Conservation (phyloP, 1,140 invertebrate species). For the Ooceraea biroi region DNA sequence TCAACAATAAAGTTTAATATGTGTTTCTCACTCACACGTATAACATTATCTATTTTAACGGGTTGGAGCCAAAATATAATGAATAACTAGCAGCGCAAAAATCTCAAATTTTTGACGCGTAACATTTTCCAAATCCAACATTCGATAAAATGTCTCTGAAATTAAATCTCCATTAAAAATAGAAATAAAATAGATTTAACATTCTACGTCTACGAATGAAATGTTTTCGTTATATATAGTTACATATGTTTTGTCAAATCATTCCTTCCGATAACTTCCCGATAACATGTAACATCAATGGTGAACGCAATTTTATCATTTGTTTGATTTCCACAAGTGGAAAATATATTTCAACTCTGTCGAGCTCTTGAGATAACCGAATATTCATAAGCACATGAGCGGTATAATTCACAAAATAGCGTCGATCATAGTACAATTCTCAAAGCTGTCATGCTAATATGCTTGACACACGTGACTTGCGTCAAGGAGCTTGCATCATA, state of each 20-base stretch:
- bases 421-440: background rate
- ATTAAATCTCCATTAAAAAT: background rate
- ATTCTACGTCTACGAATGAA: background rate
- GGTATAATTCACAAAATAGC: background rate
- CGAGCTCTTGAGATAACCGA: background rate
- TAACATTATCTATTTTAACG: too few species aligned
- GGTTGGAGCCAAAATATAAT: too few species aligned
- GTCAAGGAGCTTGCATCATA: background rate
- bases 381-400: background rate
- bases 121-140: background rate
- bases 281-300: background rate
- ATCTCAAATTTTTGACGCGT: too few species aligned
- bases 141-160: background rate
- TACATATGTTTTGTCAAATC: background rate
- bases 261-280: background rate
- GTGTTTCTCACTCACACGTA: background rate
- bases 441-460: background rate
- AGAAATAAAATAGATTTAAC: background rate
- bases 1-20: conserved; percentile 5
- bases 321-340: background rate
- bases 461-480: background rate
- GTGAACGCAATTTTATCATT: background rate
- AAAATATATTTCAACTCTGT: background rate
- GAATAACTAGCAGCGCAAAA: too few species aligned
- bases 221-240: background rate